These are phyloP conservation scores for Xyrichtys novacula DNA, from an alignment of 2,797 vertebrate genomes.

Conservation along the genomic window DNA sequence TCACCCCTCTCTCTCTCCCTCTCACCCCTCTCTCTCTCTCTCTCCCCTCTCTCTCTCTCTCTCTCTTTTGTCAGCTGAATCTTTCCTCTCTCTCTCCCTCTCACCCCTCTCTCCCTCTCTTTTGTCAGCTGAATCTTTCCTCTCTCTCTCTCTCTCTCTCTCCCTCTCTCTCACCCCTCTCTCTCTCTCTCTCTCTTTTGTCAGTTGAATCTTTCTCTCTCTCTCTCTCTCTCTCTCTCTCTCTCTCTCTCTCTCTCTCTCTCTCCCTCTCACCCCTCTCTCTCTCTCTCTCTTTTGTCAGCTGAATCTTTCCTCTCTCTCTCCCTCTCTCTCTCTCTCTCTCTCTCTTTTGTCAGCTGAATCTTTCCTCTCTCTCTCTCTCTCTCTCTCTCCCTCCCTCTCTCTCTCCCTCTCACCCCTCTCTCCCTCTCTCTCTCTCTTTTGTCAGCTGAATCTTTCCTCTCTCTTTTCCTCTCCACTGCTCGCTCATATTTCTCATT, in stretches of 20 bases:
- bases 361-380: slow-evolving; percentile 24
- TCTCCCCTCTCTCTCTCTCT: slow-evolving; percentile 25
- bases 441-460: slow-evolving; percentile 32
- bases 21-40: slow-evolving; percentile 20
- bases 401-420: slow-evolving; percentile 20
- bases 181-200: no score
- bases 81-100: slow-evolving; percentile 19
- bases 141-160: slow-evolving; percentile 22
- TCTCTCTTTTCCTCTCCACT: slow-evolving; percentile 47
- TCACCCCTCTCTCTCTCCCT: slow-evolving; percentile 30
- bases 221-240: slow-evolving; percentile 22
- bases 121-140: no score
- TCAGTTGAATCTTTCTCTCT: no score
- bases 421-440: no score
- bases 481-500: slow-evolving; percentile 44
- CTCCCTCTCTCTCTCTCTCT: slow-evolving; percentile 30
- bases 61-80: no score
- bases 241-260: slow-evolving; percentile 22
- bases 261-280: slow-evolving; percentile 24
- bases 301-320: slow-evolving; percentile 30
- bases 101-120: slow-evolving; percentile 25
- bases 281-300: no score
- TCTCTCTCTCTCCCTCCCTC: slow-evolving; percentile 25
- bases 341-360: slow-evolving; percentile 12
- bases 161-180: slow-evolving; percentile 23